phyloP scores from a whole-genome alignment of 2,888 invertebrate genomes.

The Operophtera brumata region DNA sequence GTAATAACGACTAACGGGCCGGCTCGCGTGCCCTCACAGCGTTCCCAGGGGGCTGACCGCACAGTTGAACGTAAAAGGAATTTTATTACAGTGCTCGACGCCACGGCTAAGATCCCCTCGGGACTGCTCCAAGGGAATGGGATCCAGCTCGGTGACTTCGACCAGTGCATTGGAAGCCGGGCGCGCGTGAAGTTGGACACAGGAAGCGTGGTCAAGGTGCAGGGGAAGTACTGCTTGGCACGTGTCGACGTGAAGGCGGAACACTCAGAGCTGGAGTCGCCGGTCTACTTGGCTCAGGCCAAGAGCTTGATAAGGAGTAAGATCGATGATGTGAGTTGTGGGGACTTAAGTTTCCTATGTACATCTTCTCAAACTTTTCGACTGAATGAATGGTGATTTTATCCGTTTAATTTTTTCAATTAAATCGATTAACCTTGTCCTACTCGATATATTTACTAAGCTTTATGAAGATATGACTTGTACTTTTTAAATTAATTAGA shows the following conservation, averaged over 20 bases:
- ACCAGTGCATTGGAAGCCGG: conserved; percentile 83
- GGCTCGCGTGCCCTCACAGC: conserved; percentile 33
- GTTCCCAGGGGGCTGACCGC: conserved; percentile 39
- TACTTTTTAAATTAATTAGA: no score
- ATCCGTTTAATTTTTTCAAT: no score
- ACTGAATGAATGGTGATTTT: no score
- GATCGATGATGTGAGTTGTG: conserved; percentile 81
- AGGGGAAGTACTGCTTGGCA: conserved; percentile 86
- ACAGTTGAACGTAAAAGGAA: conserved; percentile 47
- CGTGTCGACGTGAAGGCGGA: conserved; percentile 82
- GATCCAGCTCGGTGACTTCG: conserved; percentile 86
- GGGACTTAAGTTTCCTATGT: no score
- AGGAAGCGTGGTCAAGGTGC: conserved; percentile 81
- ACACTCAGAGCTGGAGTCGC: conserved; percentile 79
- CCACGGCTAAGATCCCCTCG: conserved; percentile 85
- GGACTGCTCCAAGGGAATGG: conserved; percentile 85
- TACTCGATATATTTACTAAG: no score
- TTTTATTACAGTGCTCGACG: conserved; percentile 84
- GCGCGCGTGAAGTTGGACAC: conserved; percentile 81
- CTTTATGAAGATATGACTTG: no score
- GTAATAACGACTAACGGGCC: conserved; percentile 29
- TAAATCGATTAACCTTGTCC: no score
- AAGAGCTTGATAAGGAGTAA: conserved; percentile 83
- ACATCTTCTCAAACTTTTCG: no score
- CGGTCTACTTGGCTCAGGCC: conserved; percentile 83